Conservation (phyloP, 2,113 vertebrate genomes). For the Lophochroa leadbeateri region DNA sequence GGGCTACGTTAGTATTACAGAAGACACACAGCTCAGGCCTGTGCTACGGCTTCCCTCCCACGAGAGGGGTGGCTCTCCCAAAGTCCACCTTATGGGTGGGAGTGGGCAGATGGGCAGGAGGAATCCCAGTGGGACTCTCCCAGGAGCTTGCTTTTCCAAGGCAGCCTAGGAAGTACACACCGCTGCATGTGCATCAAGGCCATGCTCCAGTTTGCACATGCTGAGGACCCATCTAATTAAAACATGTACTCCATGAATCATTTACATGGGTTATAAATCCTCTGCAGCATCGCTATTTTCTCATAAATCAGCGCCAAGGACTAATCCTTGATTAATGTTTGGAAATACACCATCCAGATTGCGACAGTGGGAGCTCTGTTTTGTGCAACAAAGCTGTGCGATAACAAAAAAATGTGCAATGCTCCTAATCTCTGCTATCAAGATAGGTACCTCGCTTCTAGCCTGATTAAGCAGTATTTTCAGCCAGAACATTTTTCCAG, state of each 20-base stretch:
- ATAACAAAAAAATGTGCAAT: background rate
- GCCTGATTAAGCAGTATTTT: background rate
- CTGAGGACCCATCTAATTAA: background rate
- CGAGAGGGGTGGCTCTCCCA: background rate
- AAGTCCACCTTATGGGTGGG: background rate
- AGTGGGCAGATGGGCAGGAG: background rate
- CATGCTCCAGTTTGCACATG: rapidly evolving
- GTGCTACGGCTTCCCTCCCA: rapidly evolving
- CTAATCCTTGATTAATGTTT: background rate
- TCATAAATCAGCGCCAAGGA: background rate
- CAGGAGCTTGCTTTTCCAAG: background rate
- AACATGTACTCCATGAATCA: background rate
- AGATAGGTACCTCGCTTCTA: background rate
- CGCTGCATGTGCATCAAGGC: rapidly evolving
- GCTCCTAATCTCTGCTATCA: background rate
- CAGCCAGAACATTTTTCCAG: background rate
- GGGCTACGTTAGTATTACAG: constrained; percentile 49
- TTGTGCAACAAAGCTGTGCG: background rate
- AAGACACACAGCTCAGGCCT: background rate
- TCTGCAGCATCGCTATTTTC: background rate
- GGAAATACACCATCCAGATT: background rate
- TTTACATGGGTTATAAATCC: background rate
- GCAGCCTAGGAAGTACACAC: background rate
- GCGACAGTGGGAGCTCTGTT: background rate
- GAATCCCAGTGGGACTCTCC: background rate